Percentiles rank a stretch among this genome's conserved stretches.
Evolutionary conservation across 1,140 invertebrate genomes (phyloP).

Genomic region (Portunus trituberculatus): DNA sequence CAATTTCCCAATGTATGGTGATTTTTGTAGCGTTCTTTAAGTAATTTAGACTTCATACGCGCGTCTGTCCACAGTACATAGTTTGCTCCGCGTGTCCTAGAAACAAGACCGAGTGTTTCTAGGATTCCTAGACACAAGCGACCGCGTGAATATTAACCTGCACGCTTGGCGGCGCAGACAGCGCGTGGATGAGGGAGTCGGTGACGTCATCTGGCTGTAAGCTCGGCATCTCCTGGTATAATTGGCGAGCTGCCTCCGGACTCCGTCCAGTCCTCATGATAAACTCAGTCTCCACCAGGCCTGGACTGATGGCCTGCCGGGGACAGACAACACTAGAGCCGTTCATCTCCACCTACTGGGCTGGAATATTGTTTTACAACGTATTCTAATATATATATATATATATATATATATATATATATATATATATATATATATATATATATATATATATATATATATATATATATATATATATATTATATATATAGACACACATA

Average conservation of each 20-base stretch:
- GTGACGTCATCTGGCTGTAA: constrained; percentile 81
- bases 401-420: too few relatives aligned
- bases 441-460: neutral
- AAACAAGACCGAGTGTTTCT: neutral
- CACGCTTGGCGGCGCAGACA: constrained; percentile 79
- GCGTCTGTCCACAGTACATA: too few relatives aligned
- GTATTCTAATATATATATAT: too few relatives aligned
- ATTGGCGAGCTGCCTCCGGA: neutral
- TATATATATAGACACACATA: too few relatives aligned
- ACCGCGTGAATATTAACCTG: constrained; percentile 34
- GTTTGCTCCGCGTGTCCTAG: too few relatives aligned
- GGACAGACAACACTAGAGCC: neutral
- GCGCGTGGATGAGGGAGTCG: constrained; percentile 80
- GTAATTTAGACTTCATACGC: too few relatives aligned
- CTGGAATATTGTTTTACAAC: neutral
- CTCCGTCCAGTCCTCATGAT: neutral
- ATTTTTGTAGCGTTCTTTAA: too few relatives aligned
- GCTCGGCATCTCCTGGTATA: neutral
- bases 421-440: too few relatives aligned
- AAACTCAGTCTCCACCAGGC: constrained; percentile 65
- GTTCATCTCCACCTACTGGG: too few relatives aligned
- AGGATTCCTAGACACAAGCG: neutral
- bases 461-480: too few relatives aligned
- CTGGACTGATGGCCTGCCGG: constrained; percentile 61
- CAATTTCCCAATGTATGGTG: too few relatives aligned